Conservation (phyloP, 1,140 invertebrate genomes). For the Drosophila nebulosa region DNA sequence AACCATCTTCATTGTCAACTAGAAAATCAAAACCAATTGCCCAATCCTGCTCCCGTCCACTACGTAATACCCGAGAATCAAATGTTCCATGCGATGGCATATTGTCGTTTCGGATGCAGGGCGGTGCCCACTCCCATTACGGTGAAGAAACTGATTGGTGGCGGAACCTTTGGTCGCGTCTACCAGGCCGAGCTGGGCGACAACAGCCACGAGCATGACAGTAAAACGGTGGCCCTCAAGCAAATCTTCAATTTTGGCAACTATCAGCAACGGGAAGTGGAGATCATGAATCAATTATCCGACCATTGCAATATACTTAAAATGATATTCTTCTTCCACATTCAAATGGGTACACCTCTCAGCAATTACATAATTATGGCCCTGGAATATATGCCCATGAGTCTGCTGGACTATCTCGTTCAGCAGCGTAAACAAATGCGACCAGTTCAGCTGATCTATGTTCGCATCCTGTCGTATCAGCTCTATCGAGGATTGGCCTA, state of each 20-base stretch:
- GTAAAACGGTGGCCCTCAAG: slow-evolving; percentile 31
- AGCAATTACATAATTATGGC: slow-evolving; percentile 18
- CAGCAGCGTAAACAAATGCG: neutral
- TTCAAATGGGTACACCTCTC: slow-evolving; percentile 2
- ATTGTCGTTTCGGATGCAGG: neutral
- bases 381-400: slow-evolving; percentile 56
- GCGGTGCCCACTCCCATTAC: neutral
- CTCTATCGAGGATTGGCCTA: slow-evolving; percentile 99
- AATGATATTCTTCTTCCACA: slow-evolving; percentile 16
- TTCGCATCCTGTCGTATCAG: slow-evolving; percentile 88
- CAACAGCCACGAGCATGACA: neutral
- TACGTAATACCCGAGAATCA: slow-evolving; percentile 3
- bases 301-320: slow-evolving; percentile 37
- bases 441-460: slow-evolving; percentile 1
- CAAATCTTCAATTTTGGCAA: slow-evolving; percentile 19
- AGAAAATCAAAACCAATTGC: neutral
- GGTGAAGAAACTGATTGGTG: slow-evolving; percentile 21
- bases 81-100: neutral
- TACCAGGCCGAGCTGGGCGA: slow-evolving; percentile 21
- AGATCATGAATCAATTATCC: slow-evolving; percentile 21
- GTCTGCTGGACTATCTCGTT: slow-evolving; percentile 15
- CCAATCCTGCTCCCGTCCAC: neutral
- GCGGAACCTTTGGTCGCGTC: slow-evolving; percentile 39
- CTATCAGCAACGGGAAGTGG: slow-evolving; percentile 8
- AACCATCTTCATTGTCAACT: neutral